phyloP scores from a whole-genome alignment of 2,113 vertebrate genomes.

The Progne subis region DNA sequence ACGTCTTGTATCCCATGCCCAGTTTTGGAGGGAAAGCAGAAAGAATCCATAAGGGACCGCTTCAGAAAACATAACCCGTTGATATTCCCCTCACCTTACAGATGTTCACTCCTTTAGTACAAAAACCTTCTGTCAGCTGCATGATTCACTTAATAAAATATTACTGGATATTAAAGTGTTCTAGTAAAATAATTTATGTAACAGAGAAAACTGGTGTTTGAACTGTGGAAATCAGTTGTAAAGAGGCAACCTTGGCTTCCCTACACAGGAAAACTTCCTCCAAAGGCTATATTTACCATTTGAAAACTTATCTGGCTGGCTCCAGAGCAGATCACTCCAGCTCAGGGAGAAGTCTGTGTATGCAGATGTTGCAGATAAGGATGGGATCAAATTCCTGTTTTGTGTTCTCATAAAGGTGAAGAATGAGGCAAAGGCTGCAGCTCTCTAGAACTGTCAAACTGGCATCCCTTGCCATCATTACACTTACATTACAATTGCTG shows the following conservation, averaged over 20 bases:
- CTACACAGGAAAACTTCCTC: conserved; percentile 58
- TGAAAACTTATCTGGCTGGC: conserved; percentile 45
- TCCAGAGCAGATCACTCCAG: conserved; percentile 26
- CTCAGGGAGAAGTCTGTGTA: background rate
- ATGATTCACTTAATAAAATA: conserved; percentile 62
- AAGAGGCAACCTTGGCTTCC: conserved; percentile 55
- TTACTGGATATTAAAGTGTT: conserved; percentile 59
- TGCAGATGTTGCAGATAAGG: conserved; percentile 61
- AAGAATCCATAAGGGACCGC: background rate
- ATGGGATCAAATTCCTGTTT: conserved; percentile 36
- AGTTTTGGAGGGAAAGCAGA: background rate
- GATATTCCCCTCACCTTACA: conserved; percentile 37
- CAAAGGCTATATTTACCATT: conserved; percentile 60
- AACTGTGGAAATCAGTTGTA: conserved; percentile 64
- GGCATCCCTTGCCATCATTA: background rate
- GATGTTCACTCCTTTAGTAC: conserved; percentile 24
- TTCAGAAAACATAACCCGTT: background rate
- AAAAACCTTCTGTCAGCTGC: conserved; percentile 49
- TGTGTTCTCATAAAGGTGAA: conserved; percentile 16
- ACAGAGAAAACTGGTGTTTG: conserved; percentile 56
- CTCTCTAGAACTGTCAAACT: background rate
- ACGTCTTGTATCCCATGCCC: background rate
- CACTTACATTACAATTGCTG: background rate
- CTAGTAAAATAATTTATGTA: conserved; percentile 66
- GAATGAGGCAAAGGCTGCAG: background rate